Evolutionary conservation across 2,888 invertebrate genomes (phyloP).

Genomic region (Poecilobothrus nobilitatus): DNA sequence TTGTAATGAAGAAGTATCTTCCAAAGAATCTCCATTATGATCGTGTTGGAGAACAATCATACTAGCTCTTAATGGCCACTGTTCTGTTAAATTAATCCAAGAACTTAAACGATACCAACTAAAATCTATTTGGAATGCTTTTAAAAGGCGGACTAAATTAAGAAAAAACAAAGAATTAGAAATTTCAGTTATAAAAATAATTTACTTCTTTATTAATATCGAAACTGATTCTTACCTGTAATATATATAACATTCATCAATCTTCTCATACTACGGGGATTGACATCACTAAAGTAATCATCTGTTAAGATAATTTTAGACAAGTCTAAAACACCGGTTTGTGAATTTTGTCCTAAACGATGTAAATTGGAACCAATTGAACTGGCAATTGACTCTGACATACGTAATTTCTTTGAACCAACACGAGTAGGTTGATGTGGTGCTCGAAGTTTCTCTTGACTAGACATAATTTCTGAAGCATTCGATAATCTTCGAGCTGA

Average conservation of each 20-base stretch:
- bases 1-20: constrained; percentile 78
- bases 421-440: constrained; percentile 43
- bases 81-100: constrained; percentile 98
- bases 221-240: constrained; percentile 55
- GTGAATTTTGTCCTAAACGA: constrained; percentile 61
- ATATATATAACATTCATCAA: constrained; percentile 96
- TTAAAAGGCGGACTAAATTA: constrained; percentile 76
- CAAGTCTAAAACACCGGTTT: constrained; percentile 42
- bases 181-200: not conserved
- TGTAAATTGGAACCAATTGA: constrained; percentile 84
- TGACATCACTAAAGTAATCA: constrained; percentile 98
- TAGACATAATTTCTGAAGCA: constrained; percentile 72
- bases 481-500: constrained; percentile 69
- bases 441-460: constrained; percentile 62
- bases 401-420: constrained; percentile 63
- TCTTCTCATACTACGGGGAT: constrained; percentile 91
- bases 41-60: constrained; percentile 96
- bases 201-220: too few species aligned
- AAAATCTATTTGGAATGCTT: constrained; percentile 98
- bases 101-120: constrained; percentile 97
- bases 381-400: constrained; percentile 84
- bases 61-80: constrained; percentile 96
- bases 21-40: constrained; percentile 75
- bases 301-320: constrained; percentile 86
- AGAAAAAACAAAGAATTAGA: not conserved